Evolutionary conservation across 2,113 vertebrate genomes (phyloP), one percentile per base, ranked within the genome.

Genomic region (Lophura nycthemera): DNA sequence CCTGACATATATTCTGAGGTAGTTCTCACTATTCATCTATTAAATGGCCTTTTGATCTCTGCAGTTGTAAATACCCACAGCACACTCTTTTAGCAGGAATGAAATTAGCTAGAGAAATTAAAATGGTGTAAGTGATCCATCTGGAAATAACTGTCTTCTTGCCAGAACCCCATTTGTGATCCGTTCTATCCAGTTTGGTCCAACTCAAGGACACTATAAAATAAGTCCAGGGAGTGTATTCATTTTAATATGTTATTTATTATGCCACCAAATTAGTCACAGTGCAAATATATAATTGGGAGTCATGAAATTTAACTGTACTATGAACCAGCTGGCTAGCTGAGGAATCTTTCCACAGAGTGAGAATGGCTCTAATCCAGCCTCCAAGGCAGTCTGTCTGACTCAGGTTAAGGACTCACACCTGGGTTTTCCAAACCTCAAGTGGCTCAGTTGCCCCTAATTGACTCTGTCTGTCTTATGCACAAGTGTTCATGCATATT

Each of bases 81-180:
- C 40, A 61, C 2, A 3, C 24, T 90, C 43, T 81, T 88, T 88
- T 78, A 93, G 18, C 20, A 92, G 80, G 52, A 83, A 86, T 47
- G 47, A 83, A 79, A 90, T 86, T 90, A 93, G 70, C 30, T 69
- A 78, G 69, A 87, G 90, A 96, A 88, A 90, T 90, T 84, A 42
- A 88, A 93, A 82, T 65, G 7, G 6, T 72, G 64, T 75, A 88
- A 96, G 94, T 84, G 76, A 75, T 90, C 80, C 93, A 96, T 94
- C 88, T 96, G 90, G 88, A 94, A 90, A 90, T 79, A 2, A 38
- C 40, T 54, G 40, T 65, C 61, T 82, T 71, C 43, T 82, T 92
- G 90, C 92, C 95, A 95, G 83, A 90, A 65, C n/a, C 75, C 57
- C 83, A 96, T 93, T 96, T 93, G 92, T 61, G 90, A 93, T 86